These are phyloP conservation scores for Sicus ferrugineus DNA, from an alignment of 2,888 invertebrate genomes.

Conservation along the genomic window DNA sequence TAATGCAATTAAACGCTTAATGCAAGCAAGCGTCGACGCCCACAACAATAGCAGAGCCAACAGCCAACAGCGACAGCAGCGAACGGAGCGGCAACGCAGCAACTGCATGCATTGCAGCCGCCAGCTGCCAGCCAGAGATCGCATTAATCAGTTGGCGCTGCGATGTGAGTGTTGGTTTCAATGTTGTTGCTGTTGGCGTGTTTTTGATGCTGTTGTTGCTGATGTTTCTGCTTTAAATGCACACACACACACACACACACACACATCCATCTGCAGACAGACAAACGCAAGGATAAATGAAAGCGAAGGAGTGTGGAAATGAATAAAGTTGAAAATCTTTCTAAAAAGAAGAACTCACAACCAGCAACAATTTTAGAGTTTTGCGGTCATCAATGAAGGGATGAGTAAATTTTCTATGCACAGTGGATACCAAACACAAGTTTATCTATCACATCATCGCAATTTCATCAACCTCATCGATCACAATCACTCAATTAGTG, in stretches of 20 bases:
- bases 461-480: no score
- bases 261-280: not conserved
- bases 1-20: no score
- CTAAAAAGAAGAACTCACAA: not conserved
- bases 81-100: not conserved
- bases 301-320: not conserved
- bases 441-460: no score
- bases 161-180: not conserved
- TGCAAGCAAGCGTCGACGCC: not conserved
- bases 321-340: not conserved
- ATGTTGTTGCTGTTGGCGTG: not conserved
- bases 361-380: not conserved
- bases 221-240: not conserved
- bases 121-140: not conserved
- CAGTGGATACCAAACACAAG: no score
- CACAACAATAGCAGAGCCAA: not conserved
- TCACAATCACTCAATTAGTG: no score
- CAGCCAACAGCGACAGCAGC: not conserved
- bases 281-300: not conserved
- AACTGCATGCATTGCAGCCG: not conserved
- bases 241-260: not conserved
- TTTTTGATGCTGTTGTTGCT: not conserved
- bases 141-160: not conserved
- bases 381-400: not conserved
- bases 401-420: no score